Percentiles rank a stretch among this genome's conserved stretches.
Evolutionary conservation across 2,888 invertebrate genomes (phyloP).

Genomic region (Noctua fimbriata): DNA sequence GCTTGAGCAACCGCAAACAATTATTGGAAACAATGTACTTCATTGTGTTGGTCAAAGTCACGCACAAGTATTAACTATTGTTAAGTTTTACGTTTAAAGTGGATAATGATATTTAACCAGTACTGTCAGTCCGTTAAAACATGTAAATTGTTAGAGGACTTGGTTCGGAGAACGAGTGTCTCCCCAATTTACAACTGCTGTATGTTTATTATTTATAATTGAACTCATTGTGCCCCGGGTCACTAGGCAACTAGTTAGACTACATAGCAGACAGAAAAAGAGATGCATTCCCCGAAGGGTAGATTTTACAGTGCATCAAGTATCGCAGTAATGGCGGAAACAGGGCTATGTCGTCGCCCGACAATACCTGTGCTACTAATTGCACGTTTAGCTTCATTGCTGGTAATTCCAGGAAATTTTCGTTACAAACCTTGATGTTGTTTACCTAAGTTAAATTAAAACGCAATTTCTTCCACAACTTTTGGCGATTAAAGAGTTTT

Average conservation of each 20-base stretch:
- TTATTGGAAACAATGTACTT: slow-evolving; percentile 61
- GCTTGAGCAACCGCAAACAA: slow-evolving; percentile 62
- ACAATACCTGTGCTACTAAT: slow-evolving; percentile 66
- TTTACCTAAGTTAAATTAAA: slow-evolving; percentile 53
- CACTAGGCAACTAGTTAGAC: not conserved
- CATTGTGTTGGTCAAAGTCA: slow-evolving; percentile 65
- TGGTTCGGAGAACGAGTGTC: slow-evolving; percentile 11
- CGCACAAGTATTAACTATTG: slow-evolving; percentile 57
- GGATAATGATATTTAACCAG: slow-evolving; percentile 36
- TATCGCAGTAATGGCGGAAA: slow-evolving; percentile 64
- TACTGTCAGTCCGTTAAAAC: slow-evolving; percentile 5
- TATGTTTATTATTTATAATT: slow-evolving; percentile 18
- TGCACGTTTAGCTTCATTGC: slow-evolving; percentile 58
- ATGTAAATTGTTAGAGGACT: not conserved
- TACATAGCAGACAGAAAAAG: slow-evolving; percentile 17
- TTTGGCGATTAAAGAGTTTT: slow-evolving; percentile 27
- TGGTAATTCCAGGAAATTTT: slow-evolving; percentile 66
- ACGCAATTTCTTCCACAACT: slow-evolving; percentile 43
- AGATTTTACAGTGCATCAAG: slow-evolving; percentile 37
- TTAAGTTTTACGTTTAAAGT: slow-evolving; percentile 34
- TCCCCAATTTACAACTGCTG: slow-evolving; percentile 2
- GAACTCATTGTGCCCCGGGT: not conserved
- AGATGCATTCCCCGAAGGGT: not conserved
- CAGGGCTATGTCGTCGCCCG: slow-evolving; percentile 67
- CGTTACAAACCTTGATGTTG: slow-evolving; percentile 55